Evolutionary conservation across 23 tunicate genomes (phyloP).

Genomic region (Trididemnum clinides): DNA sequence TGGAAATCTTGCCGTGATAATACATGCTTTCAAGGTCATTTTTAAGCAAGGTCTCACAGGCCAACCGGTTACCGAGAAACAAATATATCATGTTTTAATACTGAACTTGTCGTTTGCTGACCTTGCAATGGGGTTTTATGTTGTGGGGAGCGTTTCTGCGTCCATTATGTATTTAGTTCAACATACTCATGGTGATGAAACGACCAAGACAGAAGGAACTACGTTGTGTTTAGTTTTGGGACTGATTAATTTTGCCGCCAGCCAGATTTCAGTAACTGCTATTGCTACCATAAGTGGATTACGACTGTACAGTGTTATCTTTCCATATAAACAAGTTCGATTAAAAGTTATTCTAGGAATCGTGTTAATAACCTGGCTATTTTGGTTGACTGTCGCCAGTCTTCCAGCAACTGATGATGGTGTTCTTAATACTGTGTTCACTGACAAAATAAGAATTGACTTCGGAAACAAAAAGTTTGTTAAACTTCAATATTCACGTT

Average conservation of each 20-base stretch:
- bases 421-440: not conserved
- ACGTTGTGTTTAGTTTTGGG: not conserved
- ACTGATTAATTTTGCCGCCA: constrained; percentile 8
- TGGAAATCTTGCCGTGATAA: constrained; percentile 20
- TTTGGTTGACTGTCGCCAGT: not conserved
- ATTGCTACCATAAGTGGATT: not conserved
- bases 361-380: constrained; percentile 7
- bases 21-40: not conserved
- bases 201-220: not conserved
- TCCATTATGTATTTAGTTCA: not conserved
- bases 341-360: not conserved
- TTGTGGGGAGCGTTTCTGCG: not conserved
- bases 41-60: not conserved
- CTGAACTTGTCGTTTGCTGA: constrained; percentile 12
- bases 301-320: constrained; percentile 8
- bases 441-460: not conserved
- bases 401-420: not conserved
- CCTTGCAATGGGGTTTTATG: constrained; percentile 22
- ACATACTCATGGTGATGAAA: not conserved
- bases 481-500: not conserved
- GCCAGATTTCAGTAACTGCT: constrained; percentile 33
- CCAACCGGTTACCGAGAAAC: not conserved
- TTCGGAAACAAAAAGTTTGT: not conserved
- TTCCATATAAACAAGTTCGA: constrained; percentile 5
- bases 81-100: constrained; percentile 9